These are phyloP conservation scores for Ammodytes marinus DNA, from an alignment of 2,113 vertebrate species.

Conservation along the genomic window DNA sequence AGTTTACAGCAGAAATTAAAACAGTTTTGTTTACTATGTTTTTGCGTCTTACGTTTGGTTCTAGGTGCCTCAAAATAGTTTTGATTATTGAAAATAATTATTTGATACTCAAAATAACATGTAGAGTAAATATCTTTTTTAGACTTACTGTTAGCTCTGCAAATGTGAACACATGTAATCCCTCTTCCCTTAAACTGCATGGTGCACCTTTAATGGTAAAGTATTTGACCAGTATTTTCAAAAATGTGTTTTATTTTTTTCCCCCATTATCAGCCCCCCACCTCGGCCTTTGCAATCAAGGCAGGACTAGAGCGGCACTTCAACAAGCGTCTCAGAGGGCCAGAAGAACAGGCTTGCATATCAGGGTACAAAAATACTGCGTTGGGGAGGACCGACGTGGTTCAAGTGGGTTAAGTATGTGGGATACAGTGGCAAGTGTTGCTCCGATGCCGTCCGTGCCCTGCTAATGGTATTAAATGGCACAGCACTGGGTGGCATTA, in stretches of 20 bases:
- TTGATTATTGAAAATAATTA: no score
- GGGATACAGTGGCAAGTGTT: constrained; percentile 47
- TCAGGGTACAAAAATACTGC: constrained; percentile 29
- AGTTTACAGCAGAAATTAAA: no score
- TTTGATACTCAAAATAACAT: no score
- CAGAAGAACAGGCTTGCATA: constrained; percentile 9
- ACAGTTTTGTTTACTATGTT: no score
- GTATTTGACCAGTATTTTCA: neutral
- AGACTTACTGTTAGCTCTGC: no score
- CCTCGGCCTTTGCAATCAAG: constrained; percentile 23
- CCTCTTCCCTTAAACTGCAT: neutral
- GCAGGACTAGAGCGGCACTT: constrained; percentile 48
- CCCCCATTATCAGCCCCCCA: neutral
- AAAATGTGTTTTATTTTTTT: neutral
- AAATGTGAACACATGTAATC: neutral
- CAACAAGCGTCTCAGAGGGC: constrained; percentile 16
- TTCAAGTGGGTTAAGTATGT: constrained; percentile 61
- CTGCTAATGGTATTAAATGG: constrained; percentile 50
- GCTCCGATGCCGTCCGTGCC: constrained; percentile 15
- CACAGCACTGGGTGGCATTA: constrained; percentile 29
- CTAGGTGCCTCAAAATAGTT: no score
- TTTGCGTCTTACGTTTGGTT: no score
- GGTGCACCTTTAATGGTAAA: neutral
- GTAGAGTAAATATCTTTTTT: no score
- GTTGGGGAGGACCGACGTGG: neutral